Evolutionary conservation across 2,113 vertebrate genomes (phyloP).

Genomic region (Herpetotheres cachinnans): DNA sequence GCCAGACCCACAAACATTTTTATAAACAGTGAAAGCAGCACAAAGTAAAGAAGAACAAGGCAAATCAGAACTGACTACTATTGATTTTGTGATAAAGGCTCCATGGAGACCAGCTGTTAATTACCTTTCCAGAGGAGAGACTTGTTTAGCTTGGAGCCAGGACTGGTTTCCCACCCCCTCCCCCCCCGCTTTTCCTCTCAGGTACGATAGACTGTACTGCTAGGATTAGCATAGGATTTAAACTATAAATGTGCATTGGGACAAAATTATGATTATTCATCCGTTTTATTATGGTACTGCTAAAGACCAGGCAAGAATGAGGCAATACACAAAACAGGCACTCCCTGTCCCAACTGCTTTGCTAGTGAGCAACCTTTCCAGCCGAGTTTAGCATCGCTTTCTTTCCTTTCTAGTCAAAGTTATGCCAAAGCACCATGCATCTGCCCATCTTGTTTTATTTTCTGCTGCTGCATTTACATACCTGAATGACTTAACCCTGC

Average conservation of each 20-base stretch:
- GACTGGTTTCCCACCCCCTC: not conserved
- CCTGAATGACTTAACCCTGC: not conserved
- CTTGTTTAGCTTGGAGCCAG: not conserved
- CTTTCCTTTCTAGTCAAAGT: not conserved
- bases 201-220: not conserved
- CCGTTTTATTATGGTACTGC: not conserved
- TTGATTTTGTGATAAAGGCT: conserved; percentile 59
- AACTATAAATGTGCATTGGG: not conserved
- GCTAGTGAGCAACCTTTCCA: not conserved
- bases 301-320: not conserved
- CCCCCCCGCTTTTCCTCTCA: not conserved
- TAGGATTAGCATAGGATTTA: not conserved
- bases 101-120: conserved; percentile 45
- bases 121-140: conserved; percentile 28
- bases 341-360: not conserved
- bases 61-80: conserved; percentile 30
- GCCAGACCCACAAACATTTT: conserved; percentile 9
- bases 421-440: not conserved
- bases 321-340: not conserved
- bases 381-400: not conserved
- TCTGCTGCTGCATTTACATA: not conserved
- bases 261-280: not conserved
- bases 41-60: conserved; percentile 1
- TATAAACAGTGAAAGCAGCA: conserved; percentile 14
- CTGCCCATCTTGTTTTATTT: not conserved